Conservation (phyloP, 1,140 invertebrate species). For the Druon quercuslanigerum region DNA sequence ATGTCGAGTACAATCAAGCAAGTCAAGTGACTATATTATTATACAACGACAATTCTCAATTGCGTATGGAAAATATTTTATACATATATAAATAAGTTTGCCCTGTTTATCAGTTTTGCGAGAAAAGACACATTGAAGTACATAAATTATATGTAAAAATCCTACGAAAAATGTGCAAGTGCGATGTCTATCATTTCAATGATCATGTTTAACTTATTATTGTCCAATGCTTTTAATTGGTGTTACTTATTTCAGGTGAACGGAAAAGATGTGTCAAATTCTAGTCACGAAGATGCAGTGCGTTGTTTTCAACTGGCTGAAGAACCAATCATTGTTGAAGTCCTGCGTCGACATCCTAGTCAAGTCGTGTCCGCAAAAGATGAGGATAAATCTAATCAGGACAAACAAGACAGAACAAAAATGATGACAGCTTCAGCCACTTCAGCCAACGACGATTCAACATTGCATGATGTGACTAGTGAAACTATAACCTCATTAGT, state of each 20-base stretch:
- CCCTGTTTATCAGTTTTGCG: too few relatives aligned
- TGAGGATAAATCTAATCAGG: conserved; percentile 53
- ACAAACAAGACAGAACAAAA: conserved; percentile 34
- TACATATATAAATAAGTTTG: too few relatives aligned
- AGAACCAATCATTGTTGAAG: conserved; percentile 84
- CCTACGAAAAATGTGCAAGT: too few relatives aligned
- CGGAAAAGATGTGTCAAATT: conserved; percentile 82
- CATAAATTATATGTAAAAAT: too few relatives aligned
- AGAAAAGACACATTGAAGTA: too few relatives aligned
- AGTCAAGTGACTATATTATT: too few relatives aligned
- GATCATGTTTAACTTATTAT: too few relatives aligned
- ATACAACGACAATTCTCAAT: too few relatives aligned
- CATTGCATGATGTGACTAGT: conserved; percentile 49
- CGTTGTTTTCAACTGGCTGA: conserved; percentile 82
- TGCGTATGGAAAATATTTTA: too few relatives aligned
- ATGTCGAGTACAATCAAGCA: too few relatives aligned
- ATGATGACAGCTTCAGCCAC: conserved; percentile 43
- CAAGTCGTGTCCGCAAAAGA: conserved; percentile 55
- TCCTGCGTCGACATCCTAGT: conserved; percentile 76
- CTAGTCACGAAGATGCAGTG: conserved; percentile 83
- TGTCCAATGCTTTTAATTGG: background rate
- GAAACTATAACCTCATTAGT: conserved; percentile 56
- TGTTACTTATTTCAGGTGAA: conserved; percentile 78
- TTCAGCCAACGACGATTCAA: conserved; percentile 48
- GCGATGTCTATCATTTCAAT: too few relatives aligned